A percentile compares a stretch with the other conserved stretches of the same genome.
These are phyloP conservation scores for Shinisaurus crocodilurus DNA, from an alignment of 2,113 vertebrate species.

Conservation along the genomic window DNA sequence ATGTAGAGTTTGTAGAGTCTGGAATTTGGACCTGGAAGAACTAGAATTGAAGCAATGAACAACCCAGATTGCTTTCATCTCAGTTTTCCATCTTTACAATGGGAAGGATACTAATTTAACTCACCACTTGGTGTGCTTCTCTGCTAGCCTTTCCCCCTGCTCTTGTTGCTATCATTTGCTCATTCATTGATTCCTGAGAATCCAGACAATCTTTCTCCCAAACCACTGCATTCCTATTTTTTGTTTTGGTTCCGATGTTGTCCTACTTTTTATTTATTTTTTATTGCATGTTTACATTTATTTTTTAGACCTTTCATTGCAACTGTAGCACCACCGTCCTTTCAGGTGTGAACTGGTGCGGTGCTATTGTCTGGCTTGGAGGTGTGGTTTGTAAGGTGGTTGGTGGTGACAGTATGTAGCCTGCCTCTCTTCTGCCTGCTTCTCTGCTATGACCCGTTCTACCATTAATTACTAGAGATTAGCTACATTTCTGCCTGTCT, in stretches of 20 bases:
- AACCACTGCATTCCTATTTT: neutral
- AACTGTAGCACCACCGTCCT: neutral
- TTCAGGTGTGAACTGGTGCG: neutral
- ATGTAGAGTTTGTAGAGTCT: too few relatives aligned
- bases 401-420: neutral
- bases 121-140: neutral
- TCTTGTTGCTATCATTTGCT: neutral
- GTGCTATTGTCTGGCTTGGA: neutral
- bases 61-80: too few relatives aligned
- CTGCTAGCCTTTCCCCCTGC: neutral
- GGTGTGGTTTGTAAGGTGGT: neutral
- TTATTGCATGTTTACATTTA: neutral
- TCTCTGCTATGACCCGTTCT: neutral
- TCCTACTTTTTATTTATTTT: neutral
- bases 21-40: neutral
- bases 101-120: neutral
- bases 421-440: neutral
- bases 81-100: neutral
- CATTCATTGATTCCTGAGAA: neutral
- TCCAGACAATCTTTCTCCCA: too few relatives aligned
- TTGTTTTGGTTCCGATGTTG: too few relatives aligned
- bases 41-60: neutral
- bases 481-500: neutral
- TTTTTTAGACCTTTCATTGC: neutral
- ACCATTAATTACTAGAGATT: neutral